A percentile compares a stretch with the other conserved stretches of the same genome.
phyloP scores from a whole-genome alignment of 2,888 invertebrate genomes.

The Hedychridium roseum region DNA sequence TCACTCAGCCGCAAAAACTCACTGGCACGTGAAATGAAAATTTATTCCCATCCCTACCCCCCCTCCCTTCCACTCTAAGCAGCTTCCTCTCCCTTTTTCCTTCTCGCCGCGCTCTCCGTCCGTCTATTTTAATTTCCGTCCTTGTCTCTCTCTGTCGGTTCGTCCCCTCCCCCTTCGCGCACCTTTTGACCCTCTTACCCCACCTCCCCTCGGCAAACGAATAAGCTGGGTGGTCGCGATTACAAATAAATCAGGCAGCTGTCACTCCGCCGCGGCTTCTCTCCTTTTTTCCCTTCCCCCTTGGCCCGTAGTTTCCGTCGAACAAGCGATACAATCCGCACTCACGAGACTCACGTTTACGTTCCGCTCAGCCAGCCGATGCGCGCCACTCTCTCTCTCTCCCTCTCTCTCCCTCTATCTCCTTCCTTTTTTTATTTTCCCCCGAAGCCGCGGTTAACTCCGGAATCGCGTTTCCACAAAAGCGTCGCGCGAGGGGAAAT shows the following conservation, averaged over 20 bases:
- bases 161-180: too few species aligned
- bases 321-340: slow-evolving; percentile 9
- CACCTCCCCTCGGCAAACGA: too few species aligned
- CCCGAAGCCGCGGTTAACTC: too few species aligned
- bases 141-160: too few species aligned
- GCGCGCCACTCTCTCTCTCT: not conserved
- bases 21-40: slow-evolving; percentile 57
- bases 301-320: slow-evolving; percentile 8
- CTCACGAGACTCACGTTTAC: not conserved
- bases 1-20: slow-evolving; percentile 48
- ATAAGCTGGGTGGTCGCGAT: slow-evolving; percentile 23
- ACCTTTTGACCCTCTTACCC: too few species aligned
- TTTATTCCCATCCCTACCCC: slow-evolving; percentile 37
- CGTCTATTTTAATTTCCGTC: too few species aligned
- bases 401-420: slow-evolving; percentile 2
- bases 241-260: slow-evolving; percentile 28
- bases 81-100: too few species aligned
- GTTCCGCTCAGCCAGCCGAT: not conserved
- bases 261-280: slow-evolving; percentile 10
- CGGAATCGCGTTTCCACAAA: not conserved
- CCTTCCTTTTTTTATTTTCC: not conserved
- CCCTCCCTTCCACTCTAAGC: too few species aligned
- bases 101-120: too few species aligned
- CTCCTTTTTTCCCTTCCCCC: slow-evolving; percentile 11
- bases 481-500: not conserved